Base-by-base conservation (phyloP, 2,113 vertebrate genomes). In the Climacteris rufus region DNA sequence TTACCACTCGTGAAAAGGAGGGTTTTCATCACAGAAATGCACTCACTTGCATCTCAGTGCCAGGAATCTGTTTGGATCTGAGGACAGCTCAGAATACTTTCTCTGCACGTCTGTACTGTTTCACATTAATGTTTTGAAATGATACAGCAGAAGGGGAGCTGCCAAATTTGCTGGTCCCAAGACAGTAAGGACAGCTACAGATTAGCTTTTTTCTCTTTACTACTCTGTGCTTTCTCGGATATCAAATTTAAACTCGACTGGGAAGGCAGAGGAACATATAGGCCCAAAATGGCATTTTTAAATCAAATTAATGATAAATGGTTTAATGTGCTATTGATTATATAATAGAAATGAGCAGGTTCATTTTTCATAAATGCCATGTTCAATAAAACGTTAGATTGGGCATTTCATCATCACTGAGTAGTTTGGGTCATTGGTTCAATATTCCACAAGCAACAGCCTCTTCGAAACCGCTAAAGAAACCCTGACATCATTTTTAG, bases 311-410 rank as follows among this genome's bases (percentile, higher is more conserved):
- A 96, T 96, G 97, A 97, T 96, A 97, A 97, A 97, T 74, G 90
- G 90, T 91, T 97, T 97, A 96, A 96, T 91, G 79, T 92, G 82
- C 89, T 98, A 98, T 97, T 96, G 97, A 98, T 97, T 98, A 97
- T 93, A 45, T 91, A 95, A 97, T 82, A 95, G 93, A 97, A 97
- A 97, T 1, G 18, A 97, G 95, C 92, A 95, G 83, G 83, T 97
- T 96, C 94, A 95, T 98, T 97, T 97, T 97, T 97, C 97, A 97
- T 94, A 97, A 97, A 97, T 96, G 96, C 61, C 90, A 96, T 5
- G 89, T 96, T 98, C 97, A 94, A 94, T 98, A 96, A 97, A 97
- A 96, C 17, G 77, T 94, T 94, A 97, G 97, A 97, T 91, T 86
- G 95, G 94, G 92, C 90, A 93, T 95, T 98, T 97, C 91, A 97